Conservation (phyloP, 1,140 invertebrate species). For the Zaprionus inermis region DNA sequence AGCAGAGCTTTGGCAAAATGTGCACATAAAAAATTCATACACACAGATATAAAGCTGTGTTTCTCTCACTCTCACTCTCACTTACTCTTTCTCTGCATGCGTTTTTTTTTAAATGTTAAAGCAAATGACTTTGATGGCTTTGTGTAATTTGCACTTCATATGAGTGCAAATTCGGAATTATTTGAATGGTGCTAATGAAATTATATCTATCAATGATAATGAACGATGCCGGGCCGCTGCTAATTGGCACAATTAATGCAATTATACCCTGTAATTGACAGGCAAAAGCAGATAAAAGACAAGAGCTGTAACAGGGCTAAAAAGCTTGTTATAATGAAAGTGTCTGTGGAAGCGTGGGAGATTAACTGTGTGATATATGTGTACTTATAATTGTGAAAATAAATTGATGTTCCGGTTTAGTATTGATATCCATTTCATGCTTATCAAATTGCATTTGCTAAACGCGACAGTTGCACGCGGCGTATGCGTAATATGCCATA, state of each 20-base stretch:
- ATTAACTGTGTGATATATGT: no score
- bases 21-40: conserved; percentile 26
- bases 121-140: conserved; percentile 59
- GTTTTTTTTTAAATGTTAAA: conserved; percentile 30
- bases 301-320: no score
- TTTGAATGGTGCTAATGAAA: conserved; percentile 28
- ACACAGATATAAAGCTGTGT: conserved; percentile 18
- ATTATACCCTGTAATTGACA: conserved; percentile 9
- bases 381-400: no score
- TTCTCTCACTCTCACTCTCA: background rate
- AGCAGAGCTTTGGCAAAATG: conserved; percentile 51
- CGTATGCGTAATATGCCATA: background rate
- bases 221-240: background rate
- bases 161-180: conserved; percentile 22
- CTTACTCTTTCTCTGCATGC: background rate
- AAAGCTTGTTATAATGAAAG: no score
- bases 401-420: background rate
- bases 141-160: conserved; percentile 80
- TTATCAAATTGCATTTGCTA: background rate
- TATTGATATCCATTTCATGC: no score
- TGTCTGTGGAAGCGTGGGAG: no score
- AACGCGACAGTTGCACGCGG: background rate
- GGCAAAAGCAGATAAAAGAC: background rate
- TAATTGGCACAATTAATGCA: conserved; percentile 15
- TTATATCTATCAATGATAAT: conserved; percentile 25